Evolutionary conservation across 2,888 invertebrate genomes (phyloP).

Genomic region (Caenorhabditis sp.): DNA sequence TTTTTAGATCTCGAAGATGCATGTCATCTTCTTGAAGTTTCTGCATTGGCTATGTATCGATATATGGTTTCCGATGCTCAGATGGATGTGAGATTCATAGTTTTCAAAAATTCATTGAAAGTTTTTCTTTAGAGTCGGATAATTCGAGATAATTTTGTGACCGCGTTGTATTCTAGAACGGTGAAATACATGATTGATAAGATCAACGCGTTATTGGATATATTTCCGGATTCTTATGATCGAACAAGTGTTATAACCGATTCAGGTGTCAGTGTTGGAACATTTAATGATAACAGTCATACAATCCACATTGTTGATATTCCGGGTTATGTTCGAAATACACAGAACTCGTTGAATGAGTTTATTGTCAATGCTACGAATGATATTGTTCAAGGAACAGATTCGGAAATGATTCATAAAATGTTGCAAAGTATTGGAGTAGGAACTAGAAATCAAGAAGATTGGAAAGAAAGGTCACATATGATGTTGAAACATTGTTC

Average conservation of each 20-base stretch:
- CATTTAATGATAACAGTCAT: slow-evolving; percentile 19
- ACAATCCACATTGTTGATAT: slow-evolving; percentile 43
- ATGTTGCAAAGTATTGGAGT: slow-evolving; percentile 20
- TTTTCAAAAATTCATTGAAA: not conserved
- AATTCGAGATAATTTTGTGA: slow-evolving; percentile 40
- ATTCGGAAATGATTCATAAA: slow-evolving; percentile 39
- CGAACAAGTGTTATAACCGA: slow-evolving; percentile 39
- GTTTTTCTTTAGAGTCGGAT: slow-evolving; percentile 30
- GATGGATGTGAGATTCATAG: slow-evolving; percentile 14
- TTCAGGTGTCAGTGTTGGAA: slow-evolving; percentile 44
- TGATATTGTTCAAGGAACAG: slow-evolving; percentile 42
- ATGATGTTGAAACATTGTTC: slow-evolving; percentile 42
- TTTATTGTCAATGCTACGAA: slow-evolving; percentile 45
- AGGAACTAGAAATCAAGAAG: slow-evolving; percentile 15
- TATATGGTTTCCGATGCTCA: slow-evolving; percentile 32
- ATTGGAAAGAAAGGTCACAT: slow-evolving; percentile 25
- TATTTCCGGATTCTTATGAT: slow-evolving; percentile 30
- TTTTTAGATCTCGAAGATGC: slow-evolving; percentile 52
- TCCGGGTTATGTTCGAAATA: slow-evolving; percentile 42
- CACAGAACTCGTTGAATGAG: slow-evolving; percentile 44
- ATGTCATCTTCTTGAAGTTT: slow-evolving; percentile 36
- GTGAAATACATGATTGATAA: slow-evolving; percentile 36
- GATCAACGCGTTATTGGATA: slow-evolving; percentile 37
- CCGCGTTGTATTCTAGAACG: slow-evolving; percentile 38
- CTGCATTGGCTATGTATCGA: slow-evolving; percentile 43